A percentile compares a stretch with the other conserved stretches of the same genome.
These are phyloP conservation scores for Orchesella flavescens DNA, from an alignment of 2,888 invertebrate genomes.

Conservation along the genomic window DNA sequence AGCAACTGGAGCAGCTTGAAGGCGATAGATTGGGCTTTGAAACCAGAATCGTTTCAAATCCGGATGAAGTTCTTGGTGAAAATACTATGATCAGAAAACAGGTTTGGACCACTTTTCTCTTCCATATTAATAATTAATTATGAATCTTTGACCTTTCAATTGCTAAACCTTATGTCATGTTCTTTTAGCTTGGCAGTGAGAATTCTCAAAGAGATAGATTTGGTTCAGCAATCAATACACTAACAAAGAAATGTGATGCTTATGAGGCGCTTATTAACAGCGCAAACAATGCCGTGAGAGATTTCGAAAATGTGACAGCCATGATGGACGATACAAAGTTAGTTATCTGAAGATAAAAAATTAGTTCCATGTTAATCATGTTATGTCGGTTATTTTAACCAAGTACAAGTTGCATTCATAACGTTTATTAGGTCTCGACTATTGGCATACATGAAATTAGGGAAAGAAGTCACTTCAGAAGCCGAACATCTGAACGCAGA, in stretches of 20 bases:
- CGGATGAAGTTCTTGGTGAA: not conserved
- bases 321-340: slow-evolving; percentile 31
- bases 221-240: slow-evolving; percentile 7
- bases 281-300: slow-evolving; percentile 1
- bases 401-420: not conserved
- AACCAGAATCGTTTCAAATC: slow-evolving; percentile 23
- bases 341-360: not conserved
- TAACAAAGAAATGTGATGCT: not conserved
- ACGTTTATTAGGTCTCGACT: not conserved
- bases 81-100: not conserved
- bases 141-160: not conserved
- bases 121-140: not conserved
- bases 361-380: not conserved
- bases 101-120: not conserved
- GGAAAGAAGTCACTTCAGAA: not conserved
- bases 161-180: not conserved
- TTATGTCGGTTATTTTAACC: no score
- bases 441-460: not conserved
- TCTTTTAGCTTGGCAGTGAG: slow-evolving; percentile 12
- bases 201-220: not conserved
- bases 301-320: not conserved
- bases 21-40: not conserved
- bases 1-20: slow-evolving; percentile 2
- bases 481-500: not conserved
- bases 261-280: slow-evolving; percentile 12